Evolutionary conservation across 37 sponge, comb jelly and placozoan genomes (phyloP).

Genomic region (Crambe crambe): DNA sequence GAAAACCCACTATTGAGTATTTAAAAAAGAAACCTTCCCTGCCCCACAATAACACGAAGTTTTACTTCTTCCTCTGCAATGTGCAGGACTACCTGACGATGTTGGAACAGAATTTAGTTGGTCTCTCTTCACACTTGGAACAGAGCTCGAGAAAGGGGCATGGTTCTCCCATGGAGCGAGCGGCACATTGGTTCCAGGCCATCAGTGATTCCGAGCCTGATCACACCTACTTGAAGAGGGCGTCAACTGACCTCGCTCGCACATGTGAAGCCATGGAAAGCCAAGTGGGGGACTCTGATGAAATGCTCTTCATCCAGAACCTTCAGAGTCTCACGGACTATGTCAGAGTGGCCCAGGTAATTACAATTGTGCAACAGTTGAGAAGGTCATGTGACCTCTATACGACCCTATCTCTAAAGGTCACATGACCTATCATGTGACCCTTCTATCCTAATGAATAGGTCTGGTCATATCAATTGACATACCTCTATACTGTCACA

Average conservation of each 20-base stretch:
- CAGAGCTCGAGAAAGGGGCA: constrained; percentile 33
- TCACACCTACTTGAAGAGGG: constrained; percentile 68
- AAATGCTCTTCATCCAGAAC: constrained; percentile 66
- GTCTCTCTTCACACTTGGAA: constrained; percentile 49
- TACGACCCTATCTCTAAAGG: not conserved
- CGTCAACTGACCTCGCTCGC: constrained; percentile 51
- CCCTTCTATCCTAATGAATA: not conserved
- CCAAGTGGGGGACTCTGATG: constrained; percentile 51
- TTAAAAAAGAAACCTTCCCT: no score
- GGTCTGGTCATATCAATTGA: not conserved
- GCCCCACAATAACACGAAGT: no score
- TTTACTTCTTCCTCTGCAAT: not conserved
- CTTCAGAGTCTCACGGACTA: constrained; percentile 71
- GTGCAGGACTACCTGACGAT: constrained; percentile 53
- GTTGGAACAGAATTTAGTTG: constrained; percentile 64
- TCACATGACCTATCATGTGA: not conserved
- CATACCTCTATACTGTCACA: no score
- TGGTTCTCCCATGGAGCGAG: constrained; percentile 23
- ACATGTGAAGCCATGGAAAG: constrained; percentile 66
- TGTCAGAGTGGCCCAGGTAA: constrained; percentile 57
- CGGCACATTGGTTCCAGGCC: constrained; percentile 57
- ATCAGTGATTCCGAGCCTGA: constrained; percentile 53
- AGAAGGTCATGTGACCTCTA: not conserved
- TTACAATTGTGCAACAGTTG: not conserved
- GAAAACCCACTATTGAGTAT: no score